These are phyloP conservation scores for Osmoderma eremita DNA, from an alignment of 2,888 invertebrate species.

Conservation along the genomic window DNA sequence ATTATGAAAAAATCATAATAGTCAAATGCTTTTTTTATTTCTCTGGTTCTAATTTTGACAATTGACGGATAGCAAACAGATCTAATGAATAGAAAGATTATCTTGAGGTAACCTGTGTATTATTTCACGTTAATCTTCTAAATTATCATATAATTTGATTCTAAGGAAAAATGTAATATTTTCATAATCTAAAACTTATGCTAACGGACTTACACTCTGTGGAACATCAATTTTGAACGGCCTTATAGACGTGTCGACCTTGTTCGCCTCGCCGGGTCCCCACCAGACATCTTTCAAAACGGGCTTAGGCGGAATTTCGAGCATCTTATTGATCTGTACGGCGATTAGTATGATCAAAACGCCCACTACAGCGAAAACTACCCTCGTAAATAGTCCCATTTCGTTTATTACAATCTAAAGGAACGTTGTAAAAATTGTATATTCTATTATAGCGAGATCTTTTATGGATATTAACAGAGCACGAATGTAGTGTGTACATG, in stretches of 20 bases:
- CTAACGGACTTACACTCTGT: slow-evolving; percentile 64
- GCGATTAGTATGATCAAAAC: slow-evolving; percentile 35
- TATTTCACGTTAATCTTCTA: too few relatives aligned
- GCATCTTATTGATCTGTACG: slow-evolving; percentile 36
- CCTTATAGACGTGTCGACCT: slow-evolving; percentile 66
- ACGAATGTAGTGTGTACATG: background rate
- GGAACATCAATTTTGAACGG: slow-evolving; percentile 70
- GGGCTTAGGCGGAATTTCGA: slow-evolving; percentile 9
- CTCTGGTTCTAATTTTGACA: too few relatives aligned
- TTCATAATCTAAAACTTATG: slow-evolving; percentile 46
- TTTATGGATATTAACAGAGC: too few relatives aligned
- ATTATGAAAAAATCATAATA: too few relatives aligned
- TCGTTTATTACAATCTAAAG: background rate
- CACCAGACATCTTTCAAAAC: slow-evolving; percentile 27
- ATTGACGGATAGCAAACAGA: too few relatives aligned
- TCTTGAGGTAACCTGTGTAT: too few relatives aligned
- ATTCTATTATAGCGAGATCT: too few relatives aligned
- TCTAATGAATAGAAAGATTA: too few relatives aligned
- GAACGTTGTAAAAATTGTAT: background rate
- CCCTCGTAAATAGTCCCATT: slow-evolving; percentile 37
- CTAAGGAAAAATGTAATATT: slow-evolving; percentile 37
- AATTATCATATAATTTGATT: too few relatives aligned
- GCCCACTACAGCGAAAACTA: slow-evolving; percentile 27
- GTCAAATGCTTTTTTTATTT: too few relatives aligned
- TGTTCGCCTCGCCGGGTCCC: slow-evolving; percentile 53